Evolutionary conservation across 2,888 invertebrate species (phyloP).

Genomic region (Nymphalis polychloros): DNA sequence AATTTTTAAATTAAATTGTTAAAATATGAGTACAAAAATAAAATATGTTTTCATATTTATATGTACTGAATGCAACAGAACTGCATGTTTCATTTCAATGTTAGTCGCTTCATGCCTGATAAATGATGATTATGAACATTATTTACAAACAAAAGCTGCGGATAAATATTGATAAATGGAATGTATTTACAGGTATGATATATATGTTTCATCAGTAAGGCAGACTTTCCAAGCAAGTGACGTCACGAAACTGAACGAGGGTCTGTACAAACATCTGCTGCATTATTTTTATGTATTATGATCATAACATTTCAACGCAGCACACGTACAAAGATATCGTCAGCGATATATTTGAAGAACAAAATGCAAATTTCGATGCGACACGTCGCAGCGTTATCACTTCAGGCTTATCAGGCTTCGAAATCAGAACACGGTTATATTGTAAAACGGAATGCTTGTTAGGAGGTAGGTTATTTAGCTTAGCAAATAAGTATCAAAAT

Average conservation of each 20-base stretch:
- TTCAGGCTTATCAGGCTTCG: slow-evolving; percentile 49
- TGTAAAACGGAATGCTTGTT: slow-evolving; percentile 8
- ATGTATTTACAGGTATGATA: slow-evolving; percentile 60
- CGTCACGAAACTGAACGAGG: slow-evolving; percentile 36
- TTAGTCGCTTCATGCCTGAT: slow-evolving; percentile 75
- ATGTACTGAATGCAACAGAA: slow-evolving; percentile 78
- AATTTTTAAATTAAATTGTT: slow-evolving; percentile 45
- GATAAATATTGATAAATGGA: slow-evolving; percentile 45
- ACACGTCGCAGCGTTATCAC: slow-evolving; percentile 41
- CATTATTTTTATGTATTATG: slow-evolving; percentile 6
- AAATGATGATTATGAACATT: slow-evolving; percentile 55
- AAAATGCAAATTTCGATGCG: slow-evolving; percentile 56
- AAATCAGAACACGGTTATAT: slow-evolving; percentile 31
- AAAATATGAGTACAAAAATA: slow-evolving; percentile 1
- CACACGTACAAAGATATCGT: slow-evolving; percentile 22
- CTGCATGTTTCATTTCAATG: slow-evolving; percentile 53
- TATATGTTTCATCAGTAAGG: slow-evolving; percentile 75
- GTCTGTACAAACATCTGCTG: slow-evolving; percentile 15
- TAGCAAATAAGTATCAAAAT: slow-evolving; percentile 9
- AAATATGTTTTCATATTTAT: slow-evolving; percentile 39
- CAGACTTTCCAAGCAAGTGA: slow-evolving; percentile 54
- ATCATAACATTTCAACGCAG: slow-evolving; percentile 3
- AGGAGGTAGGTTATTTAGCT: neutral
- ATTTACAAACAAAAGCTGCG: slow-evolving; percentile 73
- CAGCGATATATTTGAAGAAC: slow-evolving; percentile 59